Evolutionary conservation across 2,797 vertebrate species (phyloP), one percentile per base, ranked within the genome.

Genomic region (Sitta carolinensis): DNA sequence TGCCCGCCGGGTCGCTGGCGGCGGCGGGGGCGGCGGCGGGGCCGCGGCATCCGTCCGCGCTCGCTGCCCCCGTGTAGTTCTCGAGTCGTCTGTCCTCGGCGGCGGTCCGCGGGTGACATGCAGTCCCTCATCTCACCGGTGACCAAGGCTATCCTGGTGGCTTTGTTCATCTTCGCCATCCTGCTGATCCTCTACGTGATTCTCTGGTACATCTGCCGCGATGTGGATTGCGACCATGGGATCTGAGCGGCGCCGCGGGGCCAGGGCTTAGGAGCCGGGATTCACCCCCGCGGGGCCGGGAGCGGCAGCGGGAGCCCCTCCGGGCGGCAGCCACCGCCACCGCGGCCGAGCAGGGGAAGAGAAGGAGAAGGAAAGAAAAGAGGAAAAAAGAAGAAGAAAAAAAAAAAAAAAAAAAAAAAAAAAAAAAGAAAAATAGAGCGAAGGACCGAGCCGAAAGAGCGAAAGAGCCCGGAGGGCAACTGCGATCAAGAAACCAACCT

Each of bases 121-220:
- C 99, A 99, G 98, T 98, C 99, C 97, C 93, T 99, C 97, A 98
- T 99, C 95, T 99, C 99, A 91, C 99, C 99, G 88, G 98, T 99
- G 98, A 99, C 98, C 97, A 99, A 99, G 98, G 99, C 99, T 95
- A 98, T 99, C 96, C 98, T 99, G 82, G 99, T 99, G 93, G 99
- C 98, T 89, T 98, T 99, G 69, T 99, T 99, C 98, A 99, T 99
- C 97, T 99, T 99, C 97, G 99, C 99, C 97, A 99, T 99, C 97
- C 98, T 99, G 80, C 98, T 99, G 95, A 99, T 99, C 97, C 99
- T 99, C 67, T 99, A 99, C 97, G 99, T 99, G 97, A 99, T 99
- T 94, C 98, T 99, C 32, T 99, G 99, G 99, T 99, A 99, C 98
- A 99, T 99, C 96, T 99, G 99, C 98, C 98, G 99, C 89, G 99